Percentiles rank a stretch among this genome's conserved stretches.
These are phyloP conservation scores for Cephalopachus bancanus DNA, from an alignment of 2,797 vertebrate genomes.

Conservation along the genomic window DNA sequence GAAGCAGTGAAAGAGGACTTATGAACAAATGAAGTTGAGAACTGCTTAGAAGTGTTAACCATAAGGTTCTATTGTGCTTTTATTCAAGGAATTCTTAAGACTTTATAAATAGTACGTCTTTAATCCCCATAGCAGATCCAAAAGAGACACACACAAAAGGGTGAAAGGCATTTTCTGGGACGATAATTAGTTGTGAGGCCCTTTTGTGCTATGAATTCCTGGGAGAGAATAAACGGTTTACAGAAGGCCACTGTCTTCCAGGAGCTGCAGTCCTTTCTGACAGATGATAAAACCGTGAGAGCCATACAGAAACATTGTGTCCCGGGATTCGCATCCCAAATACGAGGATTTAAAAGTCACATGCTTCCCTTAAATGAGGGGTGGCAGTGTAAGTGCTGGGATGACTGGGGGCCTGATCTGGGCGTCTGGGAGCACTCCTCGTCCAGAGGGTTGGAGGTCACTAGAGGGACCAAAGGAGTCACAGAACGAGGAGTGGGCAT, in stretches of 20 bases:
- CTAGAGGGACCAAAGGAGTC: not conserved
- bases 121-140: not conserved
- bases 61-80: not conserved
- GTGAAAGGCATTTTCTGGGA: conserved; percentile 3
- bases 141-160: not conserved
- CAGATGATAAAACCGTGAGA: not conserved
- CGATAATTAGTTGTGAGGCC: not conserved
- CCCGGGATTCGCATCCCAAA: not conserved
- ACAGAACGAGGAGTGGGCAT: not conserved
- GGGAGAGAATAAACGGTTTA: not conserved
- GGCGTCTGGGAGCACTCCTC: not conserved
- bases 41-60: not conserved
- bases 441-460: not conserved
- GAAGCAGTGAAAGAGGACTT: not conserved
- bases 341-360: not conserved
- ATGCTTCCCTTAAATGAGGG: not conserved
- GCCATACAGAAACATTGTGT: not conserved
- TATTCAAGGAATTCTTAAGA: not conserved
- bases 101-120: not conserved
- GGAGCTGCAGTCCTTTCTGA: not conserved
- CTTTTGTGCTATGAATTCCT: conserved; percentile 12
- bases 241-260: not conserved
- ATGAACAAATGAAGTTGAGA: not conserved
- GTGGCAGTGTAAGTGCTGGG: rapidly evolving
- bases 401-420: not conserved